phyloP scores from a whole-genome alignment of 2,113 vertebrate genomes.

The Vulpes ferrilata region DNA sequence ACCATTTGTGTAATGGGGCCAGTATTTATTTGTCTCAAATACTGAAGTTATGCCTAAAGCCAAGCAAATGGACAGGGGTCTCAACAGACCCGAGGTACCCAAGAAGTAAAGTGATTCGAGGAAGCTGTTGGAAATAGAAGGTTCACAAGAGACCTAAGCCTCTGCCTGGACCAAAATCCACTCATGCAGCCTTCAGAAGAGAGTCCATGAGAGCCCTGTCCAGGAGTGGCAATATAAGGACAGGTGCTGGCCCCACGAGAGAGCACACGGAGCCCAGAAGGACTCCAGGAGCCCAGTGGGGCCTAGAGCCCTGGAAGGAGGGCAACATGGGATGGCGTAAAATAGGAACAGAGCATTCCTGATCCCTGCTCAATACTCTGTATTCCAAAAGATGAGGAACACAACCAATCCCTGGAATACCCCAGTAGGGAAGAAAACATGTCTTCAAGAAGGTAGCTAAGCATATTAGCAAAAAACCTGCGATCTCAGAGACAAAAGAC shows the following conservation, averaged over 20 bases:
- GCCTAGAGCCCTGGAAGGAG: not conserved
- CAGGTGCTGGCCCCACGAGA: not conserved
- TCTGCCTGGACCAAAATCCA: slow-evolving; percentile 34
- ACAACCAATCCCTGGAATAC: not conserved
- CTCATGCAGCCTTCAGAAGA: not conserved
- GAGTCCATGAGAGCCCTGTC: not conserved
- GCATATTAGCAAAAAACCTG: not conserved
- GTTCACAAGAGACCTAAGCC: not conserved
- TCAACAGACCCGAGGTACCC: slow-evolving; percentile 20
- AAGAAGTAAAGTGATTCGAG: not conserved
- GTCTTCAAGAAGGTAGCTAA: slow-evolving; percentile 49
- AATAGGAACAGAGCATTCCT: not conserved
- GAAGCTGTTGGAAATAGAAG: not conserved
- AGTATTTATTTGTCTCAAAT: not conserved
- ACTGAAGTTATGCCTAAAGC: not conserved
- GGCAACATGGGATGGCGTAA: not conserved
- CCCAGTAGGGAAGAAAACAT: not conserved
- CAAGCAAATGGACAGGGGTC: not conserved
- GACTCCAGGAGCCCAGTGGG: not conserved
- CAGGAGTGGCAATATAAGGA: not conserved
- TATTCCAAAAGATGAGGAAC: not conserved
- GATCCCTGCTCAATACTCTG: not conserved
- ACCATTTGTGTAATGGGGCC: not conserved
- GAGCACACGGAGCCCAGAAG: not conserved
- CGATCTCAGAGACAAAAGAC: slow-evolving; percentile 28